A percentile compares a stretch with the other conserved stretches of the same genome.
Conservation (phyloP, 2,888 invertebrate genomes). For the Dasysyrphus albostriatus region DNA sequence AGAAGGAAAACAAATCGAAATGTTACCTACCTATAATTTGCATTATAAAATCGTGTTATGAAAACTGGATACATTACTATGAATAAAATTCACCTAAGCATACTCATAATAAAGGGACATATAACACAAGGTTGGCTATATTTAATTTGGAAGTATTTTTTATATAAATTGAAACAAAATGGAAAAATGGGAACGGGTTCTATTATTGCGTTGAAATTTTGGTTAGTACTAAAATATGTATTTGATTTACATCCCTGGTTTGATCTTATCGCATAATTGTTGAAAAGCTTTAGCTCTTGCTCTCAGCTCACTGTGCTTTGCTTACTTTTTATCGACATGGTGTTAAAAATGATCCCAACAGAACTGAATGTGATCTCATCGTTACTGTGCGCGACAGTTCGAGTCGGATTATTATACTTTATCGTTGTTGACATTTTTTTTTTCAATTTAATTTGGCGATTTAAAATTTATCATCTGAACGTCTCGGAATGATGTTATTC, state of each 20-base stretch:
- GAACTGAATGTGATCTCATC: constrained; percentile 61
- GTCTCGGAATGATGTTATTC: constrained; percentile 75
- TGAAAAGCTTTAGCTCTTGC: neutral
- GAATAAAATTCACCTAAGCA: too few relatives aligned
- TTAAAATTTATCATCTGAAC: neutral
- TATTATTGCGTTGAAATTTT: too few relatives aligned
- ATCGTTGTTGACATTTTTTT: neutral
- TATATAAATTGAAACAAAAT: too few relatives aligned
- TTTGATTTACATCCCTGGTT: neutral
- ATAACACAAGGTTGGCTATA: too few relatives aligned
- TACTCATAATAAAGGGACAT: too few relatives aligned
- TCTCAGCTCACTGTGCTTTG: neutral
- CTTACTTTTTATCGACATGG: constrained; percentile 5
- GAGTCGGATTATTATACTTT: constrained; percentile 27
- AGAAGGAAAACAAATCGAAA: too few relatives aligned
- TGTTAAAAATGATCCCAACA: constrained; percentile 32
- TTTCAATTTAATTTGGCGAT: neutral
- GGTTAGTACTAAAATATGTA: neutral
- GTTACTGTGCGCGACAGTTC: constrained; percentile 39
- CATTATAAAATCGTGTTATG: too few relatives aligned
- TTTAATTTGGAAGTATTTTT: too few relatives aligned
- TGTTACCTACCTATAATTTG: too few relatives aligned
- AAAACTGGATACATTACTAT: too few relatives aligned
- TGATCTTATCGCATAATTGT: neutral
- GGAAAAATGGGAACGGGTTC: too few relatives aligned